Base-by-base conservation (phyloP, 2,113 vertebrate species). In the Capreolus pygargus region DNA sequence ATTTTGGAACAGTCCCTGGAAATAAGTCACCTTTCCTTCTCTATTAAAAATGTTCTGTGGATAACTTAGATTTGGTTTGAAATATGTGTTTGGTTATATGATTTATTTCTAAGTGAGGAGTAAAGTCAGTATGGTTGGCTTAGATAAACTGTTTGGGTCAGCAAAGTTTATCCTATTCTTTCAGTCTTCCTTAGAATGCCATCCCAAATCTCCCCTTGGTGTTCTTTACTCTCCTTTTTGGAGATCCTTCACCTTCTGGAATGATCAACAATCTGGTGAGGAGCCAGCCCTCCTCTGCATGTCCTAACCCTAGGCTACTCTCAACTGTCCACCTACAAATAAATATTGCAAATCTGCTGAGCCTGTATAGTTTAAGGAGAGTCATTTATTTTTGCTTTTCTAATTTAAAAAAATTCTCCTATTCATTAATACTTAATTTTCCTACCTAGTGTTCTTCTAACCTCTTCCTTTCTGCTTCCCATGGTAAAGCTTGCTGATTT, bases 21-120 rank as follows among this genome's bases (percentile, higher is more conserved):
- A 95, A 91, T 70, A 88, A 61, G 33, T 76, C 55, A 39, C 43
- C 27, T 86, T 93, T 94, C 28, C 58, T 74, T 86, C 36, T 96
- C 1, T 87, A 43, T 76, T 92, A 84, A 89, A 84, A 93, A 28
- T 86, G 47, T 85, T 45, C 58, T 93, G 27, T 27, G 85, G 39
- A 93, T 93, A 74, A 43, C 57, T 70, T 89, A 54, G 60, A 7
- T 76, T 82, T 89, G 6, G 50, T 82, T 47, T 82, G 78, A 85
- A 87, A 45, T 89, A 87, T 60, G 91, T 94, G 45, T 91, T 97
- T 96, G 60, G 23, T 64, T 58, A 45, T 79, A 84, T 54, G 15
- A 55, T 95, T 87, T 92, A 83, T 90, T 92, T 91, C 28, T 81
- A 87, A 52, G 76, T 82, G 39, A 64, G 90, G 39, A 91, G 30